A percentile compares a stretch with the other conserved stretches of the same genome.
These are phyloP conservation scores for Limenitis camilla DNA, from an alignment of 2,888 invertebrate genomes.

Conservation along the genomic window DNA sequence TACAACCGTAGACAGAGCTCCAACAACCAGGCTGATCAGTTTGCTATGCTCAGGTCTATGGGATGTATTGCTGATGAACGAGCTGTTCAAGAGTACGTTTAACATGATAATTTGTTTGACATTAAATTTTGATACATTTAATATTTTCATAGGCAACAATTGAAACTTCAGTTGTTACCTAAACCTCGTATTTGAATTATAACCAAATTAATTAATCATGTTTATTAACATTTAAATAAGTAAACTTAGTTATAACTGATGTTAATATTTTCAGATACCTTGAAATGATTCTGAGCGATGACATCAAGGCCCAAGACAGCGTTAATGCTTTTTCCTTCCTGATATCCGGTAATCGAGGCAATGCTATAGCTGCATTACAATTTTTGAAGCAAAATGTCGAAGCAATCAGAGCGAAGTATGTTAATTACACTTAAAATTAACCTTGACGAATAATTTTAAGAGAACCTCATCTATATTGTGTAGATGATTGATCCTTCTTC, in stretches of 20 bases:
- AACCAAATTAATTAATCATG: too few species aligned
- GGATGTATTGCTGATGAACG: constrained; percentile 60
- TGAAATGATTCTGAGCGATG: constrained; percentile 43
- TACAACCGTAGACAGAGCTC: constrained; percentile 37
- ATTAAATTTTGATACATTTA: not conserved
- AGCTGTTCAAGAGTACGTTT: constrained; percentile 46
- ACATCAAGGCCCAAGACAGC: constrained; percentile 58
- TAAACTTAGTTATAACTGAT: not conserved
- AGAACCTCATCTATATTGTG: too few species aligned
- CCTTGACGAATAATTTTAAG: not conserved
- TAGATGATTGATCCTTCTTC: too few species aligned
- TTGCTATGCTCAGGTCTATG: constrained; percentile 60
- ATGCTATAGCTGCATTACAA: constrained; percentile 44
- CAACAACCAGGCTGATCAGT: constrained; percentile 61
- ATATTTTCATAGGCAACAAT: too few species aligned
- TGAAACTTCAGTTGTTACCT: too few species aligned
- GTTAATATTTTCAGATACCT: constrained; percentile 39
- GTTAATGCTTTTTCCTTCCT: constrained; percentile 58
- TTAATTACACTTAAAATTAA: not conserved
- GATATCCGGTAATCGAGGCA: constrained; percentile 50
- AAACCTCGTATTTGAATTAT: too few species aligned
- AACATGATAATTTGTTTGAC: not conserved
- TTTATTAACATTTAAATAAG: too few species aligned
- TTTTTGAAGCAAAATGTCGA: constrained; percentile 44
- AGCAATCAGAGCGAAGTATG: constrained; percentile 49